phyloP scores from a whole-genome alignment of 1,140 invertebrate genomes.

The Lordiphosa stackelbergi region DNA sequence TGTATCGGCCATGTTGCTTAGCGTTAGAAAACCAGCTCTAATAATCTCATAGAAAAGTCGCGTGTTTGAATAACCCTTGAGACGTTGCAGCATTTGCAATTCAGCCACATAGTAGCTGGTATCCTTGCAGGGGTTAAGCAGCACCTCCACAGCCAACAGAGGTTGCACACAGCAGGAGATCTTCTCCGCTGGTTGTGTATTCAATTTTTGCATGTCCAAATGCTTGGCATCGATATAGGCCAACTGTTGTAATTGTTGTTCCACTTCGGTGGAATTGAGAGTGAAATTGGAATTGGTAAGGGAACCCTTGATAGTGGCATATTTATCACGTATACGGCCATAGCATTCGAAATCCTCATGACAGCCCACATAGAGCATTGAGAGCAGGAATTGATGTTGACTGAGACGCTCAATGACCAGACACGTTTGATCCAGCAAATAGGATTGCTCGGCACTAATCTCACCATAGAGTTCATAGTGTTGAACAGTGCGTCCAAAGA shows the following conservation, averaged over 20 bases:
- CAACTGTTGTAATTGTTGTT: constrained; percentile 65
- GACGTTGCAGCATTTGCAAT: constrained; percentile 87
- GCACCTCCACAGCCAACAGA: constrained; percentile 84
- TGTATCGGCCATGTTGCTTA: constrained; percentile 84
- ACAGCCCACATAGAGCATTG: constrained; percentile 89
- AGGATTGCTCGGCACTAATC: constrained; percentile 79
- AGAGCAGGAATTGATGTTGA: constrained; percentile 85
- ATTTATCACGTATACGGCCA: constrained; percentile 54
- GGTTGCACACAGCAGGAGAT: constrained; percentile 87
- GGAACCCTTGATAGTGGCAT: constrained; percentile 60
- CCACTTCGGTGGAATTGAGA: constrained; percentile 31
- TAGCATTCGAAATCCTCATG: constrained; percentile 81
- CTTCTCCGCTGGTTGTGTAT: constrained; percentile 78
- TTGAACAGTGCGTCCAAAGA: constrained; percentile 82
- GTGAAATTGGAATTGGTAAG: constrained; percentile 64
- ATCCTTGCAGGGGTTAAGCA: constrained; percentile 86
- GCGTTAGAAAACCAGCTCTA: constrained; percentile 90
- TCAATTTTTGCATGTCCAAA: constrained; percentile 54
- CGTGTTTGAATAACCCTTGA: constrained; percentile 85
- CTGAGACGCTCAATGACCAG: constrained; percentile 84
- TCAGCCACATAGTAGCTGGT: constrained; percentile 88
- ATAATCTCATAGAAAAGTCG: constrained; percentile 93
- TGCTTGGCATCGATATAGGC: constrained; percentile 67
- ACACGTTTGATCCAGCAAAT: constrained; percentile 85
- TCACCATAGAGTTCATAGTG: constrained; percentile 78